These are phyloP conservation scores for Lithophane semibrunnea DNA, from an alignment of 2,888 invertebrate species.

Conservation along the genomic window DNA sequence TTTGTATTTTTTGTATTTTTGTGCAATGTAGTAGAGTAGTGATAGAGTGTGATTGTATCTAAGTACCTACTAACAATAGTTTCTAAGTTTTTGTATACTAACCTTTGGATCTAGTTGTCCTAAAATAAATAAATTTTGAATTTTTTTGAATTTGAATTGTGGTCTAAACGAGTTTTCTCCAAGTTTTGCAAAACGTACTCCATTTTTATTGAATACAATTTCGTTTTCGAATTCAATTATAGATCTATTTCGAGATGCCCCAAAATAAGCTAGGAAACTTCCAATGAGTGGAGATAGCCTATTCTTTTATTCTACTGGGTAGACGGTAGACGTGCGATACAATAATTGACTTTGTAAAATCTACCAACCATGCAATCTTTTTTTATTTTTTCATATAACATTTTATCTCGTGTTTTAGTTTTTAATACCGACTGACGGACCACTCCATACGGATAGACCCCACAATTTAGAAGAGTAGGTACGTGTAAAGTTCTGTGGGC, in stretches of 20 bases:
- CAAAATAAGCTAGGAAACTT: conserved; percentile 26
- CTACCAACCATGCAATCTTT: not conserved
- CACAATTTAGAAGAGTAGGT: not conserved
- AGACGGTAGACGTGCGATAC: not conserved
- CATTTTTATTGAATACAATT: conserved; percentile 35
- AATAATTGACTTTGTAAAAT: not conserved
- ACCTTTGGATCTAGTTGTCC: no score
- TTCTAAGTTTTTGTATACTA: no score
- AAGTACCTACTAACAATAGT: no score
- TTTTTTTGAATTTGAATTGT: no score
- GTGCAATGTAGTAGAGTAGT: no score
- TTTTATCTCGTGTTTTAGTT: not conserved
- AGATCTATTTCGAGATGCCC: conserved; percentile 22
- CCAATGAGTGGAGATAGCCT: conserved; percentile 14
- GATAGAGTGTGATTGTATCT: no score
- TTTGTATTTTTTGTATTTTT: no score
- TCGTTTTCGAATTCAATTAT: conserved; percentile 51
- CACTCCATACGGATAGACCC: not conserved
- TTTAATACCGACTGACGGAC: not conserved
- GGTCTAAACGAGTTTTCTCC: conserved; percentile 53
- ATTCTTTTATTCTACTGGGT: conserved; percentile 13
- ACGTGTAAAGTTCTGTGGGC: not conserved
- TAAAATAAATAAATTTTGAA: no score
- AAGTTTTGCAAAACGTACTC: conserved; percentile 35
- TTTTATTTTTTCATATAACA: not conserved